Conservation (phyloP, 2,797 vertebrate species). For the Enteromius anoplus region DNA sequence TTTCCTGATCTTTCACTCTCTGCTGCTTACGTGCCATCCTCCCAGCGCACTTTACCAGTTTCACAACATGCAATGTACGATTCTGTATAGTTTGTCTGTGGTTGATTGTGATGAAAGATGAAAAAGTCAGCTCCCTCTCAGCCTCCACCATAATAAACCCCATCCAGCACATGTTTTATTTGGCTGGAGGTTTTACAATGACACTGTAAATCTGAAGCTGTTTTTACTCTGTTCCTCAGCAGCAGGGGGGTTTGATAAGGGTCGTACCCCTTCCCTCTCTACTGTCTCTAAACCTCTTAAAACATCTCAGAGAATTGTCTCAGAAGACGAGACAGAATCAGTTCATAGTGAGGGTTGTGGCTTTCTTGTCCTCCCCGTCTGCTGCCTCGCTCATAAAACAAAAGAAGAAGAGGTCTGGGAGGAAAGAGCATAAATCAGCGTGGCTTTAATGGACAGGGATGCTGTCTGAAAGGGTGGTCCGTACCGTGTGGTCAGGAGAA, state of each 20-base stretch:
- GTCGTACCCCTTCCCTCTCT: slow-evolving; percentile 20
- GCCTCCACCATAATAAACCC: slow-evolving; percentile 27
- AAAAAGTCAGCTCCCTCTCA: slow-evolving; percentile 35
- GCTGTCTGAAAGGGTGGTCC: slow-evolving; percentile 39
- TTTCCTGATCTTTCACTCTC: slow-evolving; percentile 31
- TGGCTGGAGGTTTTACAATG: slow-evolving; percentile 40
- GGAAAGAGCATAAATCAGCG: slow-evolving; percentile 34
- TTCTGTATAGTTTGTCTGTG: slow-evolving; percentile 9
- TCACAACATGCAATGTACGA: not conserved
- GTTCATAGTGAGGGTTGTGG: slow-evolving; percentile 8
- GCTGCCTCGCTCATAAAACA: slow-evolving; percentile 39
- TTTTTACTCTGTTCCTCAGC: slow-evolving; percentile 5
- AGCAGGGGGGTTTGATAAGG: slow-evolving; percentile 27
- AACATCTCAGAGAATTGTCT: slow-evolving; percentile 34
- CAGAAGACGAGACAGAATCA: slow-evolving; percentile 7
- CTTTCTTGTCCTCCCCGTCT: slow-evolving; percentile 33
- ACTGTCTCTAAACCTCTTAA: slow-evolving; percentile 43
- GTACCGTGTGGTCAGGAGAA: slow-evolving; percentile 2
- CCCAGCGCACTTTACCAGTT: not conserved
- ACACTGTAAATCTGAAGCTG: slow-evolving; percentile 30
- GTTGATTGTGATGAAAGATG: slow-evolving; percentile 24
- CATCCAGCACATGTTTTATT: slow-evolving; percentile 36
- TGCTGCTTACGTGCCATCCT: slow-evolving; percentile 11
- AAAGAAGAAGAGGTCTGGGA: slow-evolving; percentile 11
- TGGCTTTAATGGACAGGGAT: slow-evolving; percentile 33